Conservation (phyloP, 2,113 vertebrate species). For the Indicator maculatus region DNA sequence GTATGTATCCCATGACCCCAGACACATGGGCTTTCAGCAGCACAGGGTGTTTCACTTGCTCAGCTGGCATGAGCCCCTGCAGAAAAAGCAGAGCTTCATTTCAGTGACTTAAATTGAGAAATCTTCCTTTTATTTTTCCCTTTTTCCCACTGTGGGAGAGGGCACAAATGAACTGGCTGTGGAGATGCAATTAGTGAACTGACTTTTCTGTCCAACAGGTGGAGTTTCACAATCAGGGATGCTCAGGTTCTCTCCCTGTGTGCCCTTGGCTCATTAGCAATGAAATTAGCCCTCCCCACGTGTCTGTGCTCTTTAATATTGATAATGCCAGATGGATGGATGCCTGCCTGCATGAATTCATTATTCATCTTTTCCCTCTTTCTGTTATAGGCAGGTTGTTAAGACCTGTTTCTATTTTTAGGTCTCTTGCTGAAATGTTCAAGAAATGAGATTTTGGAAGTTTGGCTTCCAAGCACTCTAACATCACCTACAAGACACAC, state of each 20-base stretch:
- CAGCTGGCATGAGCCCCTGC: background rate
- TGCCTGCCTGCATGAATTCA: background rate
- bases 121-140: background rate
- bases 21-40: background rate
- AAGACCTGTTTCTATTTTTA: background rate
- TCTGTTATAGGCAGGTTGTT: background rate
- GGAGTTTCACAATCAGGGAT: conserved; percentile 37
- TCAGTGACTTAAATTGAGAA: background rate
- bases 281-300: background rate
- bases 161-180: background rate
- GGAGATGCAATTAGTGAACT: background rate
- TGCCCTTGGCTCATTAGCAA: background rate
- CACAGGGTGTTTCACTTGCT: background rate
- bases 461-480: background rate
- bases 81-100: background rate
- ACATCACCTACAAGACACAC: background rate
- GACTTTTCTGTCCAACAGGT: conserved; percentile 45
- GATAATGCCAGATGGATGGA: background rate
- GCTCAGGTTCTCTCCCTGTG: background rate
- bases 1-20: background rate
- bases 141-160: background rate
- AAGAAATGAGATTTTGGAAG: background rate
- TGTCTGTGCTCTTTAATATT: conserved; percentile 7
- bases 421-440: background rate
- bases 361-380: background rate